These are phyloP conservation scores for Diogma glabrata DNA, from an alignment of 2,888 invertebrate genomes.

Conservation along the genomic window DNA sequence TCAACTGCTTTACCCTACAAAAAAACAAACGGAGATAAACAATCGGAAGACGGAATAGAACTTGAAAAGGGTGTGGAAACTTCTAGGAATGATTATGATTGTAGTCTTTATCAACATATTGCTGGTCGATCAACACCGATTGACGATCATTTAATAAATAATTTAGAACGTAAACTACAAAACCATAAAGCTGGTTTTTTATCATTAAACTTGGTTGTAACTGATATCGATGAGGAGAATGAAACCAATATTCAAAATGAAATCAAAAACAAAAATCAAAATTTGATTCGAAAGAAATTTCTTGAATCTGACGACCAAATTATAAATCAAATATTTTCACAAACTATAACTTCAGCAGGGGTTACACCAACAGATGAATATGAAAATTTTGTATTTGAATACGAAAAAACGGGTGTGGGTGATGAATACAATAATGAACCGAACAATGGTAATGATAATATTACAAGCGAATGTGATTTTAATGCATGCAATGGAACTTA, in stretches of 20 bases:
- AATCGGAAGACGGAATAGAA: no score
- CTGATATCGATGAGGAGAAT: background rate
- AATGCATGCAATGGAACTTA: background rate
- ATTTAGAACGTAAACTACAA: background rate
- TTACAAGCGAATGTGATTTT: background rate
- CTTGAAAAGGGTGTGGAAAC: no score
- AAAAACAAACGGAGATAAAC: no score
- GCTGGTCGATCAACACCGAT: background rate
- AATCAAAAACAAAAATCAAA: no score
- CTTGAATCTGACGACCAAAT: slow-evolving; percentile 12
- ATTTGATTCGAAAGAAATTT: slow-evolving; percentile 12
- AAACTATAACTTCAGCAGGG: slow-evolving; percentile 14
- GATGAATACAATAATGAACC: background rate
- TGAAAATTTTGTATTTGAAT: slow-evolving; percentile 8
- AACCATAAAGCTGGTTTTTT: slow-evolving; percentile 1
- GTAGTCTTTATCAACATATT: background rate
- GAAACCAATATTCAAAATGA: background rate
- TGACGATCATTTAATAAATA: background rate
- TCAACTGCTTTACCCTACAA: no score
- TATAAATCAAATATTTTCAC: slow-evolving; percentile 15
- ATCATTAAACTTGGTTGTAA: background rate
- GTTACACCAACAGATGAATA: slow-evolving; percentile 15
- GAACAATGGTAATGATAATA: background rate
- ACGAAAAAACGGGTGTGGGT: no score
- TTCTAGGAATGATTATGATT: no score